Conservation (phyloP, 64 coral and sea anemone genomes). For the Trachythela sp. region DNA sequence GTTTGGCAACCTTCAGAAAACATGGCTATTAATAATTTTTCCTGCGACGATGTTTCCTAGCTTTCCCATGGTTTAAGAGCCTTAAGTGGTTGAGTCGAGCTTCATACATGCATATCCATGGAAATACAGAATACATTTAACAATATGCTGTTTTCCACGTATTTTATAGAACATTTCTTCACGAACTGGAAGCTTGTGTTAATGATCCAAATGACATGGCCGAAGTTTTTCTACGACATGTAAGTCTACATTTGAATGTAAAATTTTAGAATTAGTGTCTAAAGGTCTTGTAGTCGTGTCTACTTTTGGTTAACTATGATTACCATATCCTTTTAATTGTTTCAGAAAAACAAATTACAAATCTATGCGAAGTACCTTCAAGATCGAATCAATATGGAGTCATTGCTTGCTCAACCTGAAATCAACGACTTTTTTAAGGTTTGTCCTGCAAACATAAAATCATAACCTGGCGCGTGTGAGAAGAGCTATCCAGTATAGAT, state of each 20-base stretch:
- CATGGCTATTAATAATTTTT: too few species aligned
- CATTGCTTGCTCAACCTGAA: conserved; percentile 34
- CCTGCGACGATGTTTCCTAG: too few species aligned
- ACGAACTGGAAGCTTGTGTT: conserved; percentile 72
- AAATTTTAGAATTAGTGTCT: neutral
- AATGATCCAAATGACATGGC: conserved; percentile 67
- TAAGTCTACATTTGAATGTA: conserved; percentile 37
- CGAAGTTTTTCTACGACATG: conserved; percentile 67
- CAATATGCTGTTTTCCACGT: neutral
- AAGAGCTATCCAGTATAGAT: neutral
- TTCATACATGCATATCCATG: too few species aligned
- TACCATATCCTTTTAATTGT: too few species aligned
- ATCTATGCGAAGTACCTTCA: conserved; percentile 48
- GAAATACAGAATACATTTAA: too few species aligned
- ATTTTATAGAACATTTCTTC: conserved; percentile 55
- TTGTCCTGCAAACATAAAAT: neutral
- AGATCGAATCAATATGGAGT: conserved; percentile 29
- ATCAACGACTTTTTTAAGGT: conserved; percentile 60
- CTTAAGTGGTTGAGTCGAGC: too few species aligned
- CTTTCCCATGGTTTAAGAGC: too few species aligned
- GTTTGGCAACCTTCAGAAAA: too few species aligned
- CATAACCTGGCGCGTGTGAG: neutral
- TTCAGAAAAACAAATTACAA: conserved; percentile 42
- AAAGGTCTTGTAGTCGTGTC: neutral
- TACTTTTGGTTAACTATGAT: too few species aligned